Evolutionary conservation across 2,113 vertebrate genomes (phyloP), one percentile per base, ranked within the genome.

Genomic region (Pangasianodon gigas): DNA sequence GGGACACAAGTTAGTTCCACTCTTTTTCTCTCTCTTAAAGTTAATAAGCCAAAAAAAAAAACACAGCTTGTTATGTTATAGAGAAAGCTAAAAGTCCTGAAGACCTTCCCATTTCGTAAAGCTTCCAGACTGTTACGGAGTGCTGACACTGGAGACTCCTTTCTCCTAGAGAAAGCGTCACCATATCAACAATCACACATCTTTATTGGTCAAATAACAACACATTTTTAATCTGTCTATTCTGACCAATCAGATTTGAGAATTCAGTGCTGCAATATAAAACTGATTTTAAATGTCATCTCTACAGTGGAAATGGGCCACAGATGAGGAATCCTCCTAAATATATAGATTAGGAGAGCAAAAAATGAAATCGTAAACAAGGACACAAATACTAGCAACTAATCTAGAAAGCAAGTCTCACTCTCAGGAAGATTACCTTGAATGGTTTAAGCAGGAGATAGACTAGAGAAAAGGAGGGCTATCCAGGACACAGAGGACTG

Each of bases 401-500:
- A 86, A 86, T 89, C 71, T 81, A 77, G 32, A 80, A 56, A 67
- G 54, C 88, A 85, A 90, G 89, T 65, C 67, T 89, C 41, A 11
- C 60, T 56, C 51, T 86, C 60, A 24, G 94, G 95, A 94, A 96
- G 95, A 96, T 96, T 95, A 96, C 94, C 92, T 94, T 89, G 92
- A 92, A 92, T 26, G 77, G 86, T 85, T 84, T 79, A 87, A 89
- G 88, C 88, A 87, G 88, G 75, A 87, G 84, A 21, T 67, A 48
- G 6, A 44, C 3, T 18, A 41, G 56, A 80, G 60, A 9, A 60
- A 44, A 44, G 65, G 32, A n/a, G 93, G 92, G 92, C 93, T 87
- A 90, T 19, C 75, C 88, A 92, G 85, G 93, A 91, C 91, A 90
- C 81, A 93, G 93, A 87, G 86, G 93, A 91, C 92, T 93, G 91